Evolutionary conservation across 2,113 vertebrate genomes (phyloP), one percentile per base, ranked within the genome.

Genomic region (Mungos mungo): DNA sequence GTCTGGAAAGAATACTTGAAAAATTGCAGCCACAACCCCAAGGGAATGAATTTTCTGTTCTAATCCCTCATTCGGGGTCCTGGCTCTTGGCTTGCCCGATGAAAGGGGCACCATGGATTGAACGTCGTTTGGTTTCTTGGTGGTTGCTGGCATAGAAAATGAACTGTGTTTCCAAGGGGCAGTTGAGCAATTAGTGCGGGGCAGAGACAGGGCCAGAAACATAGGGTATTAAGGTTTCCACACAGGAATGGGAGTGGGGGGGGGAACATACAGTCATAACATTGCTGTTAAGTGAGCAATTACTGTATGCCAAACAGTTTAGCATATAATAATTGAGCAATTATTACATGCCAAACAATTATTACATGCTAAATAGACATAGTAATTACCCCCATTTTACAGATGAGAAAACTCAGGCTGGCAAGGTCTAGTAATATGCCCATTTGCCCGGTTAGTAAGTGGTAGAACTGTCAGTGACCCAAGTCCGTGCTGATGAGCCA

Each of bases 111-210:
- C 5, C 7, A 0, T 16, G 23, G 71, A 35, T 1, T 2, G 27
- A 9, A 0, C 0, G 0, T 27, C 4, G 71, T 29, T 33, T 29
- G n/a, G 47, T 27, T 68, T 19, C 87, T 80, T 25, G 25, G 16
- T 65, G 65, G 60, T 7, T 14, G 1, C 77, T 45, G 57, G 66
- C 52, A 29, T 0, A 2, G 47, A 50, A 23, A 13, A 25, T 9
- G 10, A 50, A 8, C 29, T 3, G 0, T n/a, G 38, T 81, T 54
- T 69, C 93, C 76, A 50, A 47, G 86, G 76, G 60, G 9, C 14
- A 2, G 31, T 41, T 83, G 81, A 60, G 52, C 60, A 19, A 21
- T 71, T 50, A 38, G 35, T 47, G 10, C 31, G 33, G 16, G 54
- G 15, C 74, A 38, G 33, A 85, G 79, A 65, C 10, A 47, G 45